Evolutionary conservation across 53 echinoderm and acorn worm genomes (phyloP), one percentile per base, ranked within the genome.

Genomic region (Crossaster papposus): DNA sequence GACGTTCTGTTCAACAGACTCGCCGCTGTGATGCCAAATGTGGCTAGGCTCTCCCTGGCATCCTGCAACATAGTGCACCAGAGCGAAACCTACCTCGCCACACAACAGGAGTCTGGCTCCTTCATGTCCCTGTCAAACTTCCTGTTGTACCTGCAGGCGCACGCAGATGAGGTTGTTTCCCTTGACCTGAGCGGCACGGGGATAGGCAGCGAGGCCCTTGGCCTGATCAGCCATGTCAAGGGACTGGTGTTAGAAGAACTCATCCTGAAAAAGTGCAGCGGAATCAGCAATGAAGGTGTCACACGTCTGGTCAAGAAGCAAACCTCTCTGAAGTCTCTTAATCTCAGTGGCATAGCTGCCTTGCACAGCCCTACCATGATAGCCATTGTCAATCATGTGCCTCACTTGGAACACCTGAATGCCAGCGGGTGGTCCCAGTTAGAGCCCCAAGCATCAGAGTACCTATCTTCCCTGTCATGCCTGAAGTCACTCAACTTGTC

Each of bases 61-160:
- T 94, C 96, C 15, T 98, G 99, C 70, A 95, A 98, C 90, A 91
- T 98, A 11, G 92, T 94, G 3, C 89, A 93, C 89, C 91, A 98
- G 75, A 89, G 77, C 17, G 91, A 91, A 51, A 73, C 93, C 1
- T 94, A 91, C 82, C 38, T 93, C 37, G 88, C 85, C 55, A 80
- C 72, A 31, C 86, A 85, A 1, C 15, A 51, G 24, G 63, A 78
- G 71, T 94, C 99, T 20, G 82, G 90, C 2, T 91, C 95, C 31
- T 89, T 94, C 31, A 51, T 99, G 50, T 95, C 93, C 30, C 89
- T 99, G 78, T 89, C 89, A 28, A 99, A 96, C 88, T 29, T 99
- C 5, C 63, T 94, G 52, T 79, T 82, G 30, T 95, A 68, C 68
- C 83, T 96, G 14, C 90, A 83, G 79, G 80, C 53, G 22, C 79